A percentile compares a stretch with the other conserved stretches of the same genome.
These are phyloP conservation scores for Exocentrus adspersus DNA, from an alignment of 2,888 invertebrate genomes.

Conservation along the genomic window DNA sequence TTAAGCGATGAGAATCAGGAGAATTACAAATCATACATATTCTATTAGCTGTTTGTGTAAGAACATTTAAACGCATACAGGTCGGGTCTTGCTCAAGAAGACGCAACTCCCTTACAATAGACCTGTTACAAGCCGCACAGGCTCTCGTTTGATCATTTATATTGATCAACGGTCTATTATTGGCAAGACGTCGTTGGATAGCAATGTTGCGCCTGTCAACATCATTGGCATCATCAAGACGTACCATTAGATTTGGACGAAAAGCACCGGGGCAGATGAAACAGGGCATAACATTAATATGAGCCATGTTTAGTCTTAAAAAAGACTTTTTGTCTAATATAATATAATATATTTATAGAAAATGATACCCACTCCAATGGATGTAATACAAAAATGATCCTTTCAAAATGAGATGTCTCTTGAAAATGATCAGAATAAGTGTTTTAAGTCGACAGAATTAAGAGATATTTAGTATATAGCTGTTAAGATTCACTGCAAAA, in stretches of 20 bases:
- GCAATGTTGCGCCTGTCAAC: not conserved
- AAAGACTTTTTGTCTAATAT: too few relatives aligned
- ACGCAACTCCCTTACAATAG: not conserved
- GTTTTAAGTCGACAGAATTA: too few relatives aligned
- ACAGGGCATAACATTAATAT: not conserved
- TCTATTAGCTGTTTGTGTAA: not conserved
- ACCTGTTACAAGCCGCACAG: not conserved
- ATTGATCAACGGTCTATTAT: not conserved
- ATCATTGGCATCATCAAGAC: not conserved
- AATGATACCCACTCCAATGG: too few relatives aligned
- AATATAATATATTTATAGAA: too few relatives aligned
- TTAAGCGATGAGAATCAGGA: not conserved
- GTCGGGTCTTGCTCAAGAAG: not conserved
- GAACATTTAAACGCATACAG: not conserved
- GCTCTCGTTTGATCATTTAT: not conserved
- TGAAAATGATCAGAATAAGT: too few relatives aligned
- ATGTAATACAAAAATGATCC: too few relatives aligned
- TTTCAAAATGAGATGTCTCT: too few relatives aligned
- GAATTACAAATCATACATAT: not conserved
- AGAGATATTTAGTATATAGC: too few relatives aligned
- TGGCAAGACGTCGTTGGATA: not conserved
- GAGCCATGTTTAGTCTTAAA: not conserved
- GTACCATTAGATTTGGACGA: not conserved
- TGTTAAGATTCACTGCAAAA: too few relatives aligned
- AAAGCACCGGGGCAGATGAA: not conserved